A percentile compares a stretch with the other conserved stretches of the same genome.
Evolutionary conservation across 1,140 invertebrate genomes (phyloP).

Genomic region (Camponotus vicinus): DNA sequence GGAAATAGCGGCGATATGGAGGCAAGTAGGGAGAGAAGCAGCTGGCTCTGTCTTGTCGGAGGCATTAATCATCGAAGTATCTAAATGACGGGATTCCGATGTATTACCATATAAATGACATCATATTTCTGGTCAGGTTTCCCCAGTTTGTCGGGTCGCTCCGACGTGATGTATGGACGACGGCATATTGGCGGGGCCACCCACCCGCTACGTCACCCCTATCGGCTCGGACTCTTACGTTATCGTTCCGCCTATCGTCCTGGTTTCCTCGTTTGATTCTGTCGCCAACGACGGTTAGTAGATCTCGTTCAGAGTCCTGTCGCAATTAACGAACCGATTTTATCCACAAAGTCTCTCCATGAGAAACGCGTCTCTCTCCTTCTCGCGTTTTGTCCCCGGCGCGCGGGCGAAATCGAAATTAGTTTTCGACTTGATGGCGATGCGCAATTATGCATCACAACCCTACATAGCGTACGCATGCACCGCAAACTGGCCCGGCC

Average conservation of each 20-base stretch:
- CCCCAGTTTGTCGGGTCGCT: conserved; percentile 86
- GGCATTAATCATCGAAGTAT: conserved; percentile 89
- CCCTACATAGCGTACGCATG: conserved; percentile 66
- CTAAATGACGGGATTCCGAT: conserved; percentile 89
- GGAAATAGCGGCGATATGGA: conserved; percentile 49
- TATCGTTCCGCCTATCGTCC: conserved; percentile 72
- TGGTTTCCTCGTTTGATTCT: conserved; percentile 23
- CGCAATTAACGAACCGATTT: conserved; percentile 16
- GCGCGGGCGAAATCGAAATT: conserved; percentile 72
- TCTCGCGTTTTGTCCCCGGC: conserved; percentile 26
- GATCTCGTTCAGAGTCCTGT: background rate
- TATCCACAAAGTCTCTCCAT: background rate
- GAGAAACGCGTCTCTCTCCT: too few species aligned
- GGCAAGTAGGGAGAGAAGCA: conserved; percentile 69
- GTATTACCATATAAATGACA: conserved; percentile 90
- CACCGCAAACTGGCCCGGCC: conserved; percentile 76
- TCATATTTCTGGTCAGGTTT: conserved; percentile 89
- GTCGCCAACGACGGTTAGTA: background rate
- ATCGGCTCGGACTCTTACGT: conserved; percentile 78
- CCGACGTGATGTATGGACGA: conserved; percentile 85
- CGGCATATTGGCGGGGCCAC: conserved; percentile 85
- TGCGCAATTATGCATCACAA: conserved; percentile 74
- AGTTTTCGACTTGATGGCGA: conserved; percentile 73
- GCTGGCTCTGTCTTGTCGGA: conserved; percentile 85
- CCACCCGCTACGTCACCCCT: conserved; percentile 83